phyloP scores from a whole-genome alignment of 2,113 vertebrate genomes.

The Syngnathus floridae region DNA sequence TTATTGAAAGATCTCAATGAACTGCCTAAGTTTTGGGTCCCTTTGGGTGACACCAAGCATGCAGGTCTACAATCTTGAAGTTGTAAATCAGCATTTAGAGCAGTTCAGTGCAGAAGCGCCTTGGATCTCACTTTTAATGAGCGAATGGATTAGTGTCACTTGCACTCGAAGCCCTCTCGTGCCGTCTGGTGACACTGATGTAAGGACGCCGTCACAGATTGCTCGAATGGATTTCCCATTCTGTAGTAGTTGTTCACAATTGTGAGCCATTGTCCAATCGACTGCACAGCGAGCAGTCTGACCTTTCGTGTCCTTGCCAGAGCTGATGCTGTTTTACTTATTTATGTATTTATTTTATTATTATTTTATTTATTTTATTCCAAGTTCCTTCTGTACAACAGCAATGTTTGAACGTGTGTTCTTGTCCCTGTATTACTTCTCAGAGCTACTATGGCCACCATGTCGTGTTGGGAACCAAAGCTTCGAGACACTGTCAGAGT shows the following conservation, averaged over 20 bases:
- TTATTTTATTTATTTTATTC: too few relatives aligned
- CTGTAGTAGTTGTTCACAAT: conserved; percentile 35
- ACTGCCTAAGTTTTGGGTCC: conserved; percentile 32
- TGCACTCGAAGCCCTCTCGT: conserved; percentile 24
- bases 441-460: conserved; percentile 53
- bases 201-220: conserved; percentile 27
- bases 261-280: conserved; percentile 24
- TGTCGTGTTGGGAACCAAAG: conserved; percentile 60
- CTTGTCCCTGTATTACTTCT: conserved; percentile 52
- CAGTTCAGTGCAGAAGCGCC: conserved; percentile 30
- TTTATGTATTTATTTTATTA: conserved; percentile 42
- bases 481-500: conserved; percentile 31
- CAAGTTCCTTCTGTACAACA: conserved; percentile 13
- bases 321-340: conserved; percentile 54
- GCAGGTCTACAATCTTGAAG: conserved; percentile 27
- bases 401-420: conserved; percentile 26
- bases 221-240: conserved; percentile 33
- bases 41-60: conserved; percentile 36
- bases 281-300: conserved; percentile 45
- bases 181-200: conserved; percentile 14
- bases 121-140: conserved; percentile 21
- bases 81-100: conserved; percentile 45
- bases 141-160: conserved; percentile 30
- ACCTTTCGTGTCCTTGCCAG: conserved; percentile 62
- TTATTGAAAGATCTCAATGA: conserved; percentile 15